Percentiles rank a stretch among this genome's conserved stretches.
Conservation (phyloP, 1,140 invertebrate species). For the Lepidurus arcticus region DNA sequence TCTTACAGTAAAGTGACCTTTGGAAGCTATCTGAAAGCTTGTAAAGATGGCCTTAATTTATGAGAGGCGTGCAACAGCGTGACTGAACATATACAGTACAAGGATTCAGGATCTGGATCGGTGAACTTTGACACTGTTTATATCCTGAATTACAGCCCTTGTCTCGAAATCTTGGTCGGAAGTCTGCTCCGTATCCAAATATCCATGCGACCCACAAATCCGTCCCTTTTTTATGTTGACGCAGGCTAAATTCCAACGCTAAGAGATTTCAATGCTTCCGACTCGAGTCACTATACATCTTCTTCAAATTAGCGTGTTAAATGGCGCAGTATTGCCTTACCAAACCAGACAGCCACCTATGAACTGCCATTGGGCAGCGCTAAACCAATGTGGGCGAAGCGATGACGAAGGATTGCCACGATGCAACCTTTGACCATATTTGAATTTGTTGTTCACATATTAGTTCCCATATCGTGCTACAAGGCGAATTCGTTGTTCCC, state of each 20-base stretch:
- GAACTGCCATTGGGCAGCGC: no score
- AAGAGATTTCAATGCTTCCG: neutral
- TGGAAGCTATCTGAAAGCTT: neutral
- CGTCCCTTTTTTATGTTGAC: neutral
- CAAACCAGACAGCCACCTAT: neutral
- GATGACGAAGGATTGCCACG: no score
- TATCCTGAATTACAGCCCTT: neutral
- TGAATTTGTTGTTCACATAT: no score
- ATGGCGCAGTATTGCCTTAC: neutral
- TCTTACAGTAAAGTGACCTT: neutral
- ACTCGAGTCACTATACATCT: conserved; percentile 1
- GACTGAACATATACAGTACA: conserved; percentile 6
- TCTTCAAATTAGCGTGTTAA: neutral
- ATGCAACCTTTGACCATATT: no score
- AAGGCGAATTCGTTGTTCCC: no score
- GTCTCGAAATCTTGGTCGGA: conserved; percentile 1
- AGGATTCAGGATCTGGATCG: neutral
- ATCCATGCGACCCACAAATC: neutral
- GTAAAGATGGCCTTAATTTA: neutral
- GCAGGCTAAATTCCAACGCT: neutral
- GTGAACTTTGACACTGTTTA: conserved; percentile 18
- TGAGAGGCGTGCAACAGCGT: neutral
- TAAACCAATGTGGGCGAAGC: no score
- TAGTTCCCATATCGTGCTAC: no score
- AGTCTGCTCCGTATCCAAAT: neutral